Conservation (phyloP, 2,113 vertebrate genomes). For the Manacus vitellinus region DNA sequence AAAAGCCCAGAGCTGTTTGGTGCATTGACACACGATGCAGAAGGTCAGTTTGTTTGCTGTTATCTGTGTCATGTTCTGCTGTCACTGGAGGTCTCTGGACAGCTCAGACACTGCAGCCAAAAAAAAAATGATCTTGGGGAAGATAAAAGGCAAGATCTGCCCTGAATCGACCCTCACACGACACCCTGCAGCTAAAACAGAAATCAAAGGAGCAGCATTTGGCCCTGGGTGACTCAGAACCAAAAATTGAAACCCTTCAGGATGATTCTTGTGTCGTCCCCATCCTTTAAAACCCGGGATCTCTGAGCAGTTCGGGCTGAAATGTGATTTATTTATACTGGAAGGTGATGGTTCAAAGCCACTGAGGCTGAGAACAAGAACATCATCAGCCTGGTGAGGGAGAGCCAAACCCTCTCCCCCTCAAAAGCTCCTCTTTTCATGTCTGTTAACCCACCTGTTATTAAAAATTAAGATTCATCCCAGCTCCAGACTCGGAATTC, state of each 20-base stretch:
- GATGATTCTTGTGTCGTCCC: neutral
- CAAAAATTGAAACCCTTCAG: neutral
- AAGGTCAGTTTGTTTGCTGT: neutral
- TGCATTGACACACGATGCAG: neutral
- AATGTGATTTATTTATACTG: neutral
- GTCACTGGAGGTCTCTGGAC: neutral
- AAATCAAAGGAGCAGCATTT: neutral
- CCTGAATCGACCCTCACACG: neutral
- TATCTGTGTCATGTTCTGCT: neutral
- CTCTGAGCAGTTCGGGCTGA: neutral
- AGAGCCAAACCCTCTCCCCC: neutral
- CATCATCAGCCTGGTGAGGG: neutral
- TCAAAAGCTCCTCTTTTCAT: neutral
- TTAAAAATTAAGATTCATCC: neutral
- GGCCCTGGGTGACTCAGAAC: neutral
- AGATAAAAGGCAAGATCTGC: neutral
- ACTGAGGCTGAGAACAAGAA: neutral
- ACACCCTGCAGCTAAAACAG: fast-evolving
- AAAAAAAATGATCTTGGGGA: neutral
- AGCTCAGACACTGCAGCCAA: neutral
- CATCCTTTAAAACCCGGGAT: neutral
- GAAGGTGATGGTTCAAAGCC: neutral
- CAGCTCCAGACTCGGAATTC: neutral
- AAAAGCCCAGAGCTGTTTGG: neutral
- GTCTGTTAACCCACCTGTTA: neutral